phyloP scores from a whole-genome alignment of 2,888 invertebrate genomes.

The Steinernema carpocapsae region DNA sequence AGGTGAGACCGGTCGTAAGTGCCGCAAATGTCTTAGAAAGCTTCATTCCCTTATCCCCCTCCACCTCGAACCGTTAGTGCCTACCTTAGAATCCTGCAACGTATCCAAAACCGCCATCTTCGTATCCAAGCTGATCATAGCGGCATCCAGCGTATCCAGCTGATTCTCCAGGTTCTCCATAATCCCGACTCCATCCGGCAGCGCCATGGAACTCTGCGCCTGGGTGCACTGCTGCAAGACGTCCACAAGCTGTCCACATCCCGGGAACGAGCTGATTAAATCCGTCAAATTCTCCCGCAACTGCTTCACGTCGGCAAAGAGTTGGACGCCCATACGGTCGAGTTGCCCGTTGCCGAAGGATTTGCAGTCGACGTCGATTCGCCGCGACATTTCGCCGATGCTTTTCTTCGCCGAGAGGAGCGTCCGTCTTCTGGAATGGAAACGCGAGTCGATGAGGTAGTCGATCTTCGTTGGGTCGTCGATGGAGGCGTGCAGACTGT shows the following conservation, averaged over 20 bases:
- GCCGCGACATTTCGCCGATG: slow-evolving; percentile 60
- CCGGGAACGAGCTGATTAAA: slow-evolving; percentile 51
- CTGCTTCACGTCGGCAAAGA: slow-evolving; percentile 64
- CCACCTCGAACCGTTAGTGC: too few species aligned
- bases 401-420: slow-evolving; percentile 52
- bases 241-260: slow-evolving; percentile 46
- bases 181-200: slow-evolving; percentile 14
- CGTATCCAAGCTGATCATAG: slow-evolving; percentile 60
- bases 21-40: too few species aligned
- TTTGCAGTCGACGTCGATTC: slow-evolving; percentile 62
- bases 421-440: slow-evolving; percentile 52
- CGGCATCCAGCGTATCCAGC: slow-evolving; percentile 61
- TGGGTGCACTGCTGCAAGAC: slow-evolving; percentile 39
- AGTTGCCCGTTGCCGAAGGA: slow-evolving; percentile 53
- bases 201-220: slow-evolving; percentile 3
- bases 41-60: too few species aligned
- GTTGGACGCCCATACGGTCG: slow-evolving; percentile 62
- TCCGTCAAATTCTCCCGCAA: slow-evolving; percentile 54
- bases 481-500: slow-evolving; percentile 46
- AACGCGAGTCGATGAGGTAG: slow-evolving; percentile 47
- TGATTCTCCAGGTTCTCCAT: slow-evolving; percentile 51
- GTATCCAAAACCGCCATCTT: slow-evolving; percentile 64
- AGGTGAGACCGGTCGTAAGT: too few species aligned
- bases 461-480: slow-evolving; percentile 45
- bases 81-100: slow-evolving; percentile 53